These are phyloP conservation scores for Synergus laeviventris DNA, from an alignment of 2,888 invertebrate genomes.

Conservation along the genomic window DNA sequence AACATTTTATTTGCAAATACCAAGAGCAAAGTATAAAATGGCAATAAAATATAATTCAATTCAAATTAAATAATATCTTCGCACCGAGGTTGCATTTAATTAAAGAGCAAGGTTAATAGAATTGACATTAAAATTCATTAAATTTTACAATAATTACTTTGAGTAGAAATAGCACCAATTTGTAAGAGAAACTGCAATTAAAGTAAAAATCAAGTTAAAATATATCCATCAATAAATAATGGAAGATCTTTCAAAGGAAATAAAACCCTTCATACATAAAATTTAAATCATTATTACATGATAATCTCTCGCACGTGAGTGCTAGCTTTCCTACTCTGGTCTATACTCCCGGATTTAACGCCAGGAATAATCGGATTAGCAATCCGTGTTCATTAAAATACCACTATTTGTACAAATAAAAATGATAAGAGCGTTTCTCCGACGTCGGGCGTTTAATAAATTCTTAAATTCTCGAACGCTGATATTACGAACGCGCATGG, in stretches of 20 bases:
- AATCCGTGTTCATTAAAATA: slow-evolving; percentile 22
- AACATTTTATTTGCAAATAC: not conserved
- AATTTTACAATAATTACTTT: not conserved
- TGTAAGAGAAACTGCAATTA: not conserved
- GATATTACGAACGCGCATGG: slow-evolving; percentile 42
- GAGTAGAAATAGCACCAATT: not conserved
- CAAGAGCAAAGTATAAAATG: not conserved
- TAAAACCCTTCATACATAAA: not conserved
- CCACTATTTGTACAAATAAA: slow-evolving; percentile 16
- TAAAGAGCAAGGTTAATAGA: not conserved
- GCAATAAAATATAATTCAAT: not conserved
- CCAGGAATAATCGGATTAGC: slow-evolving; percentile 19
- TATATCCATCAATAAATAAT: not conserved
- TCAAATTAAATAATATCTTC: not conserved
- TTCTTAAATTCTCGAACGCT: slow-evolving; percentile 18
- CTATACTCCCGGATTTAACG: slow-evolving; percentile 16
- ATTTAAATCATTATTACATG: slow-evolving; percentile 3
- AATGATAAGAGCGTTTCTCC: not conserved
- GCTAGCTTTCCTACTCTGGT: not conserved
- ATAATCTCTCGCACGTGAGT: slow-evolving; percentile 7
- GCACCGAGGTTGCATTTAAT: not conserved
- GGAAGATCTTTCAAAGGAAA: not conserved
- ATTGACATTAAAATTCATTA: not conserved
- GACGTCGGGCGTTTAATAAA: slow-evolving; percentile 10
- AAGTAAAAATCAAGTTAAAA: not conserved